These are phyloP conservation scores for Otis tarda DNA, from an alignment of 2,113 vertebrate genomes.

Conservation along the genomic window DNA sequence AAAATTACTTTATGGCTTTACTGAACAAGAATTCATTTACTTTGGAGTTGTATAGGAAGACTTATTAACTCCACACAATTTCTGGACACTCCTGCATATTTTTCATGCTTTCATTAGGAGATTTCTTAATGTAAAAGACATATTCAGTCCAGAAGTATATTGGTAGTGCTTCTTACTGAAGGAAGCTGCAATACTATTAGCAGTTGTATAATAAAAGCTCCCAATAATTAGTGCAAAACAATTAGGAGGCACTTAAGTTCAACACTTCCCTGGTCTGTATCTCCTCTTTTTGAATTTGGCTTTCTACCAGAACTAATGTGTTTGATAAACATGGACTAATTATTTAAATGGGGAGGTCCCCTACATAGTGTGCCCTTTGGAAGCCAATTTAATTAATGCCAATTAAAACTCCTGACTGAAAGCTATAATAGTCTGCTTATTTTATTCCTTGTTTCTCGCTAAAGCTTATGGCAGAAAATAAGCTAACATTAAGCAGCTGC, in stretches of 20 bases:
- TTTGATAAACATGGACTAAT: constrained; percentile 46
- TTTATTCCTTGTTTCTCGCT: background rate
- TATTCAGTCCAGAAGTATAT: background rate
- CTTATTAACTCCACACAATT: background rate
- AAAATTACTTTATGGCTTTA: background rate
- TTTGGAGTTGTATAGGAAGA: background rate
- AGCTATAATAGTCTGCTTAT: background rate
- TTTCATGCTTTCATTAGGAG: background rate
- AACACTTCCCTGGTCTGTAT: constrained; percentile 21
- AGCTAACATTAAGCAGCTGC: background rate
- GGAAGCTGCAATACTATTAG: background rate
- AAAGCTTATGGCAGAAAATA: background rate
- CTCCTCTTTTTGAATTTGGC: constrained; percentile 19
- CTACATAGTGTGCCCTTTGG: background rate
- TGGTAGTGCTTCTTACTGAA: background rate
- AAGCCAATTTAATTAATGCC: constrained; percentile 44
- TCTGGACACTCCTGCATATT: background rate
- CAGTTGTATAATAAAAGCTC: constrained; percentile 25
- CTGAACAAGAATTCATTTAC: background rate
- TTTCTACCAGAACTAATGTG: constrained; percentile 39
- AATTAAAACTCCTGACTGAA: constrained; percentile 48
- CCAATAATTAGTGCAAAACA: constrained; percentile 34
- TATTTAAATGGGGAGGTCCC: constrained; percentile 21
- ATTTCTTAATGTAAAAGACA: background rate
- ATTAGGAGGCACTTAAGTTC: constrained; percentile 40